phyloP scores from a whole-genome alignment of 1,140 invertebrate genomes.

The Camponotus vicinus region DNA sequence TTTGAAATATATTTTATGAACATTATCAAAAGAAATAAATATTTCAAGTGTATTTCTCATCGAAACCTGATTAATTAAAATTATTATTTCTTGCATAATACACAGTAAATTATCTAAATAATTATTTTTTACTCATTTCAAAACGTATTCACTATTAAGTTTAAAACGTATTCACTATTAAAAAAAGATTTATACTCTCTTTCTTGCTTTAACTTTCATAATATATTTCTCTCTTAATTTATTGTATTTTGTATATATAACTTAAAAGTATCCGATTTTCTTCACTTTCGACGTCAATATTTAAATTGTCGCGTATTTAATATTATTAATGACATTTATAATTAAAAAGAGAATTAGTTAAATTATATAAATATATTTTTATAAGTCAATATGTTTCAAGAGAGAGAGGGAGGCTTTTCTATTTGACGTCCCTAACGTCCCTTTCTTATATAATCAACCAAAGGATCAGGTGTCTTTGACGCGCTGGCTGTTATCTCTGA shows the following conservation, averaged over 20 bases:
- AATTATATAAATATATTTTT: neutral
- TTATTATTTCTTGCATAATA: no score
- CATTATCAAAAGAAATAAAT: no score
- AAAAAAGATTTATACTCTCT: no score
- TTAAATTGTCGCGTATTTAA: neutral
- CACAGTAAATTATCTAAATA: no score
- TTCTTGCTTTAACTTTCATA: neutral
- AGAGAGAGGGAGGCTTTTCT: neutral
- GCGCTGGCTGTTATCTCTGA: neutral
- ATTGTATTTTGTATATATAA: neutral
- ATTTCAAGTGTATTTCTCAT: no score
- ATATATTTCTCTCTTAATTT: neutral
- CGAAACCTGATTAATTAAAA: no score
- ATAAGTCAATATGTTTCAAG: neutral
- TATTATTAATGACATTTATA: neutral
- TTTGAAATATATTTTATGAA: no score
- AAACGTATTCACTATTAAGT: no score
- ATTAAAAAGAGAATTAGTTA: neutral
- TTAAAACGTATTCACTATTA: no score
- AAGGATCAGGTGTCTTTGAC: slow-evolving; percentile 26
- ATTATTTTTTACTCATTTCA: no score
- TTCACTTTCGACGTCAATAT: neutral
- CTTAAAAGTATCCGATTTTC: neutral
- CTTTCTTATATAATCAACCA: slow-evolving; percentile 14
- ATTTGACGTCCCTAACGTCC: neutral